Evolutionary conservation across 2,888 invertebrate genomes (phyloP).

Genomic region (Smittia sp.): DNA sequence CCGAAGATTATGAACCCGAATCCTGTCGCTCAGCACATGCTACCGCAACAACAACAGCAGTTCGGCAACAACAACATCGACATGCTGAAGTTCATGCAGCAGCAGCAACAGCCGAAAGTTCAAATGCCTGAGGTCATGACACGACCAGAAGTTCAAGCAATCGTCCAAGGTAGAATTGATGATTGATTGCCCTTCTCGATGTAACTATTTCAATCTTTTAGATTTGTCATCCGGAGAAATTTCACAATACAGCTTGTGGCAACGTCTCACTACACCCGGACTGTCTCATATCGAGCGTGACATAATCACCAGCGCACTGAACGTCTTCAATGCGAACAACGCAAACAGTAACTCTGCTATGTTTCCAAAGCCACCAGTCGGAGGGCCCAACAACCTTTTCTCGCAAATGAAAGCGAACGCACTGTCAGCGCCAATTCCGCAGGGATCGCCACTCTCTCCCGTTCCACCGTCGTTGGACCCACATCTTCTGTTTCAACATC

Average conservation of each 20-base stretch:
- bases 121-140: slow-evolving; percentile 59
- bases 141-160: slow-evolving; percentile 73
- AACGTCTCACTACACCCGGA: slow-evolving; percentile 72
- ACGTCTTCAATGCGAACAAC: slow-evolving; percentile 47
- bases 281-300: slow-evolving; percentile 72
- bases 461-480: slow-evolving; percentile 37
- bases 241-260: slow-evolving; percentile 70
- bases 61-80: slow-evolving; percentile 26
- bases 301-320: slow-evolving; percentile 64
- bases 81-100: slow-evolving; percentile 42
- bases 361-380: slow-evolving; percentile 47
- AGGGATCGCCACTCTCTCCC: slow-evolving; percentile 46
- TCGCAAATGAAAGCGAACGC: slow-evolving; percentile 48
- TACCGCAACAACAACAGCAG: slow-evolving; percentile 41
- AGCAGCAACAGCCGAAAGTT: slow-evolving; percentile 49
- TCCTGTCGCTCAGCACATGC: slow-evolving; percentile 32
- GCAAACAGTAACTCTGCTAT: neutral
- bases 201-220: slow-evolving; percentile 47
- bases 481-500: slow-evolving; percentile 47
- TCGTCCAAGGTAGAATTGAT: slow-evolving; percentile 64
- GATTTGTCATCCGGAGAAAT: slow-evolving; percentile 76
- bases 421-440: slow-evolving; percentile 42
- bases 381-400: slow-evolving; percentile 44
- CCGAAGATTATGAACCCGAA: slow-evolving; percentile 18
- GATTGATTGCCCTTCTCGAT: slow-evolving; percentile 6